phyloP scores from a whole-genome alignment of 2,888 invertebrate species.

The Empis stercorea region DNA sequence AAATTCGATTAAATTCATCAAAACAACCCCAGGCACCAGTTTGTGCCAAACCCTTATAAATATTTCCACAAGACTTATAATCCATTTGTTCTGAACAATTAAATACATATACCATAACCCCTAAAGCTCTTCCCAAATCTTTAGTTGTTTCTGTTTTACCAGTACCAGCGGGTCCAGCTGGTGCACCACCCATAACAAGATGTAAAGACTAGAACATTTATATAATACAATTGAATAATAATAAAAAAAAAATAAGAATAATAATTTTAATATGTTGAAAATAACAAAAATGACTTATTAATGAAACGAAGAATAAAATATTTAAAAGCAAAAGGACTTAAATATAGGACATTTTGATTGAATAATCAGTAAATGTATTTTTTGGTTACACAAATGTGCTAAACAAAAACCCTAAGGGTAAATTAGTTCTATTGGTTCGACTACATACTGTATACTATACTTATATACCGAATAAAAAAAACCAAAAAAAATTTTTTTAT shows the following conservation, averaged over 20 bases:
- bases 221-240: slow-evolving; percentile 7
- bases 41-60: slow-evolving; percentile 87
- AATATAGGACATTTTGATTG: no score
- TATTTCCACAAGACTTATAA: slow-evolving; percentile 90
- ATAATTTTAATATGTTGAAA: no score
- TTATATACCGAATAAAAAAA: no score
- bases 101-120: slow-evolving; percentile 95
- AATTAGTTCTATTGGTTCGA: no score
- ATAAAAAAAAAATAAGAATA: no score
- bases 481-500: no score
- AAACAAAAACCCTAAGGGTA: no score
- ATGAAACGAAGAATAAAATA: background rate
- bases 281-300: slow-evolving; percentile 8
- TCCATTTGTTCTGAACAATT: slow-evolving; percentile 98
- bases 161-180: slow-evolving; percentile 90
- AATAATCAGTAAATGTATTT: no score
- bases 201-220: slow-evolving; percentile 52
- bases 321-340: background rate
- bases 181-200: slow-evolving; percentile 90
- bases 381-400: no score
- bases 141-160: slow-evolving; percentile 97
- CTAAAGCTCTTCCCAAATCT: slow-evolving; percentile 89
- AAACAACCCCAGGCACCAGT: slow-evolving; percentile 97
- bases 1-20: slow-evolving; percentile 94
- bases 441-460: no score